These are phyloP conservation scores for Argynnis bischoffii DNA, from an alignment of 2,888 invertebrate species.

Conservation along the genomic window DNA sequence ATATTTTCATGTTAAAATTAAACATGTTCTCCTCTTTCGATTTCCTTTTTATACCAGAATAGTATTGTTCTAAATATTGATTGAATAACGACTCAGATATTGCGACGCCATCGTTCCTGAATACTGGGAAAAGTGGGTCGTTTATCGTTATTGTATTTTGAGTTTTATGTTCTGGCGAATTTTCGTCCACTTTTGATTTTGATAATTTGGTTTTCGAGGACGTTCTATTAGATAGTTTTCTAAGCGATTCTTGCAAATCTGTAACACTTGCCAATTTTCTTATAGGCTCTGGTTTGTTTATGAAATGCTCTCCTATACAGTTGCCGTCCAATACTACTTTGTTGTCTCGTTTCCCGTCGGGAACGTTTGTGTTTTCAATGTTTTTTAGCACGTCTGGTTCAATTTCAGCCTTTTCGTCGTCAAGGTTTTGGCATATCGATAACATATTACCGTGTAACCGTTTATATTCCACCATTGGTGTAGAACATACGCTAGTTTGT, in stretches of 20 bases:
- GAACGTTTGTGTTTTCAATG: constrained; percentile 56
- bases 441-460: constrained; percentile 87
- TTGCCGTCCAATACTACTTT: constrained; percentile 67
- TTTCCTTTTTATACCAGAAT: constrained; percentile 78
- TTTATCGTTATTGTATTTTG: constrained; percentile 86
- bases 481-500: constrained; percentile 89
- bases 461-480: constrained; percentile 90
- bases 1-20: constrained; percentile 64
- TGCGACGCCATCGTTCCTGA: constrained; percentile 87
- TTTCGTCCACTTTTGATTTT: constrained; percentile 55
- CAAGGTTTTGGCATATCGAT: constrained; percentile 87
- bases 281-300: constrained; percentile 74
- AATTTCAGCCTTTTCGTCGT: constrained; percentile 68
- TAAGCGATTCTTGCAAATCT: constrained; percentile 84
- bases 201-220: constrained; percentile 80
- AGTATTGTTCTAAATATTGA: constrained; percentile 86
- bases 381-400: constrained; percentile 71
- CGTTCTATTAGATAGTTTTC: constrained; percentile 80
- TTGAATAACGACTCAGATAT: constrained; percentile 88
- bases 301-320: constrained; percentile 74
- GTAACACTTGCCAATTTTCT: constrained; percentile 82
- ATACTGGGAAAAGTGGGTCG: constrained; percentile 90
- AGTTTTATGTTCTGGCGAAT: constrained; percentile 64
- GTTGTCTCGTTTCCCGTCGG: constrained; percentile 66
- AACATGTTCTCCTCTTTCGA: constrained; percentile 74